Evolutionary conservation across 2,888 invertebrate genomes (phyloP).

Genomic region (Nematopogon swammerdamellus): DNA sequence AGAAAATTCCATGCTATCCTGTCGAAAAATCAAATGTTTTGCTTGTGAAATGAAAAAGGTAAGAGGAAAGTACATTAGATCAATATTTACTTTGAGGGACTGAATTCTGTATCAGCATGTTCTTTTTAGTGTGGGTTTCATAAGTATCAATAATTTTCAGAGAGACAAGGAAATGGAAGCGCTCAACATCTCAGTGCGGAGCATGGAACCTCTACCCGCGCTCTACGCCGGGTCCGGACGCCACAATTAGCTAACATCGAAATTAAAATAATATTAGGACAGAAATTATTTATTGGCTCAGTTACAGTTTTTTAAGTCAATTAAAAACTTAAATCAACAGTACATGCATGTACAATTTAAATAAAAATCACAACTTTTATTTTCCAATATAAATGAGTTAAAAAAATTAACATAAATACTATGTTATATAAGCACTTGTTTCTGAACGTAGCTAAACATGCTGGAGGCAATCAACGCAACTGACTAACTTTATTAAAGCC

Average conservation of each 20-base stretch:
- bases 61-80: too few relatives aligned
- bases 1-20: background rate
- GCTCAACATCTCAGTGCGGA: too few relatives aligned
- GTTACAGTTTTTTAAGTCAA: background rate
- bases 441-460: background rate
- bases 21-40: background rate
- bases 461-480: background rate
- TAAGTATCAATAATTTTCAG: too few relatives aligned
- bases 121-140: too few relatives aligned
- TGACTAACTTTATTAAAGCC: background rate
- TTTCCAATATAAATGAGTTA: conserved; percentile 19
- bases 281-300: background rate
- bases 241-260: background rate
- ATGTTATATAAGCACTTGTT: conserved; percentile 26
- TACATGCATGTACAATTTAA: background rate
- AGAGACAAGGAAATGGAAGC: too few relatives aligned
- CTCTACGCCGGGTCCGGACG: too few relatives aligned
- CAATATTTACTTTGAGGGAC: too few relatives aligned
- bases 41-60: background rate
- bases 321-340: background rate
- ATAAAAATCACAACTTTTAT: background rate
- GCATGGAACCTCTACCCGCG: too few relatives aligned
- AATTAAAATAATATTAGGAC: background rate
- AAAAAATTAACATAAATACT: conserved; percentile 50
- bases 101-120: too few relatives aligned